phyloP scores from a whole-genome alignment of 2,113 vertebrate species.

The Corythaeola cristata region DNA sequence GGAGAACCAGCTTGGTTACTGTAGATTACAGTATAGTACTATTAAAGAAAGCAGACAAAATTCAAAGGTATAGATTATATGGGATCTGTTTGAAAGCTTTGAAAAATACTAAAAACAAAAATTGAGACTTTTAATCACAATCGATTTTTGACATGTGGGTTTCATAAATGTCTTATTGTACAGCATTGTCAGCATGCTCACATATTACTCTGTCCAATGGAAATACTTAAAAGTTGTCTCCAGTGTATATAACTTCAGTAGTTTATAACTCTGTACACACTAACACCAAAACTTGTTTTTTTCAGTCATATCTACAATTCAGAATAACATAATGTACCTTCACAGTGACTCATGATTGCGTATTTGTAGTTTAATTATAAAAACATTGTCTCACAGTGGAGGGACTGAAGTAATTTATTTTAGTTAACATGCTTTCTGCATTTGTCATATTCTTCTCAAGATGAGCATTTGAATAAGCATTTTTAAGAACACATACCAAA shows the following conservation, averaged over 20 bases:
- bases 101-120: slow-evolving; percentile 49
- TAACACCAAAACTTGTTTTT: slow-evolving; percentile 18
- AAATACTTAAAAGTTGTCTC: slow-evolving; percentile 23
- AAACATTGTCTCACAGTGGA: slow-evolving; percentile 60
- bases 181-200: slow-evolving; percentile 29
- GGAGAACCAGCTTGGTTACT: neutral
- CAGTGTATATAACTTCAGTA: neutral
- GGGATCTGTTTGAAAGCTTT: neutral
- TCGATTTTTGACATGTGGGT: slow-evolving; percentile 41
- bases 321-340: slow-evolving; percentile 39
- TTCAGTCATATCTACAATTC: slow-evolving; percentile 20
- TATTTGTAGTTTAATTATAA: slow-evolving; percentile 65
- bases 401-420: slow-evolving; percentile 62
- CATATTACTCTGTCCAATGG: slow-evolving; percentile 10
- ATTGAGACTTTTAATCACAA: slow-evolving; percentile 54
- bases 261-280: slow-evolving; percentile 1
- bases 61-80: neutral
- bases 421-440: slow-evolving; percentile 37
- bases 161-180: slow-evolving; percentile 60
- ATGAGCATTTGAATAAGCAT: neutral
- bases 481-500: neutral
- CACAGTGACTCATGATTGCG: slow-evolving; percentile 49
- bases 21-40: neutral
- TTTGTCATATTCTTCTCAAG: slow-evolving; percentile 49
- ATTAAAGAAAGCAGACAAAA: neutral